phyloP scores from a whole-genome alignment of 2,888 invertebrate species.

The Stenoptilia bipunctidactyla region DNA sequence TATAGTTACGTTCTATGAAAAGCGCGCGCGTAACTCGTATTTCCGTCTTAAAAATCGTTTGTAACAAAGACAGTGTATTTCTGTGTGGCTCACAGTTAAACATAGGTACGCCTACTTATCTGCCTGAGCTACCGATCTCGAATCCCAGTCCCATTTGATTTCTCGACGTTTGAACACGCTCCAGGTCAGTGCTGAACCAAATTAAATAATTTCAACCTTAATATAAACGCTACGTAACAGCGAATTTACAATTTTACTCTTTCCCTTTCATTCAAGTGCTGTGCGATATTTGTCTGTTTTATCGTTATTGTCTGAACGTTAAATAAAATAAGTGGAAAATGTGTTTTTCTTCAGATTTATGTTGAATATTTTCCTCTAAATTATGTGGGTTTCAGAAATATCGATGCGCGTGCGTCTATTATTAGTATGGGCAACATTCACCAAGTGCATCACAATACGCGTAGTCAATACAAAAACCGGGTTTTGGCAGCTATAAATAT shows the following conservation, averaged over 20 bases:
- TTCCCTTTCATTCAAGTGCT: slow-evolving; percentile 29
- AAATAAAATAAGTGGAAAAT: no score
- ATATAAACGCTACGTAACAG: not conserved
- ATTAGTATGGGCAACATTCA: slow-evolving; percentile 30
- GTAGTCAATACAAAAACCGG: slow-evolving; percentile 57
- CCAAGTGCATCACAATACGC: slow-evolving; percentile 55
- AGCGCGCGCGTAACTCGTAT: slow-evolving; percentile 21
- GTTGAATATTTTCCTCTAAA: not conserved
- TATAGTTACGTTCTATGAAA: no score
- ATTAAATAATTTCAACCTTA: not conserved
- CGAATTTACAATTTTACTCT: slow-evolving; percentile 9
- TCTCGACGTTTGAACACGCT: slow-evolving; percentile 53
- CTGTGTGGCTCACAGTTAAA: slow-evolving; percentile 65
- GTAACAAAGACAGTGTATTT: slow-evolving; percentile 66
- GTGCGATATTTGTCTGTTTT: slow-evolving; percentile 33
- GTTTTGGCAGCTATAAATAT: slow-evolving; percentile 65
- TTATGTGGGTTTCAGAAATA: not conserved
- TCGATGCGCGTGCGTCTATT: no score
- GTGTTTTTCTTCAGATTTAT: no score
- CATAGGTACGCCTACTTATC: slow-evolving; percentile 61
- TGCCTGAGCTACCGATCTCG: slow-evolving; percentile 39
- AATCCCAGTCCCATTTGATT: slow-evolving; percentile 53
- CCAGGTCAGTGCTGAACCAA: slow-evolving; percentile 41
- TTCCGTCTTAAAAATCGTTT: slow-evolving; percentile 49
- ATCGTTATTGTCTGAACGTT: no score